Conservation (phyloP, 2,888 invertebrate genomes). For the Lasius platythorax region DNA sequence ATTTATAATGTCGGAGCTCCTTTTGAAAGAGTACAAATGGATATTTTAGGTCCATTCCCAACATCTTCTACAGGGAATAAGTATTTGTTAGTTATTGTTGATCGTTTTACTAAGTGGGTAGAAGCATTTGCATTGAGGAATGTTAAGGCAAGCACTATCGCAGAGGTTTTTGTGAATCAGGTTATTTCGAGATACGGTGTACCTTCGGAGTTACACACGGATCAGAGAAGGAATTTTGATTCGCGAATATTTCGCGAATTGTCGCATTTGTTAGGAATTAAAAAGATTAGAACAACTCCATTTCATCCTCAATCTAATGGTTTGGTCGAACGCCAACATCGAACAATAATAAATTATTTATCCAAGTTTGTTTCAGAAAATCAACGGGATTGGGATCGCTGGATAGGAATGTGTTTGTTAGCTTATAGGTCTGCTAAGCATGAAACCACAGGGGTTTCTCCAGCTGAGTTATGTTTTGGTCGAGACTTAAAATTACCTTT, state of each 20-base stretch:
- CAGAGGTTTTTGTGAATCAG: neutral
- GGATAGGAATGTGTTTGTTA: constrained; percentile 53
- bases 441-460: neutral
- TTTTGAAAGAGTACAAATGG: neutral
- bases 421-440: constrained; percentile 55
- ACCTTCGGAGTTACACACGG: neutral
- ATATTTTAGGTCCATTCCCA: neutral
- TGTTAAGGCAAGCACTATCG: neutral
- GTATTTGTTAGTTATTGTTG: neutral
- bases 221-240: neutral
- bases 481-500: neutral
- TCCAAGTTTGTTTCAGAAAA: neutral
- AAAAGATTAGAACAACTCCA: neutral
- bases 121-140: neutral
- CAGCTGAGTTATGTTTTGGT: neutral
- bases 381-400: constrained; percentile 46
- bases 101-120: neutral
- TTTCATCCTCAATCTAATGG: neutral
- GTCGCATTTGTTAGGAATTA: neutral
- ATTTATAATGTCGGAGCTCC: neutral
- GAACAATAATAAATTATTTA: neutral
- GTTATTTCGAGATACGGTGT: neutral
- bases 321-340: neutral
- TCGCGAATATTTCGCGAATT: neutral
- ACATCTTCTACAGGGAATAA: neutral